These are phyloP conservation scores for Belgica antarctica DNA, from an alignment of 2,888 invertebrate genomes.

Conservation along the genomic window DNA sequence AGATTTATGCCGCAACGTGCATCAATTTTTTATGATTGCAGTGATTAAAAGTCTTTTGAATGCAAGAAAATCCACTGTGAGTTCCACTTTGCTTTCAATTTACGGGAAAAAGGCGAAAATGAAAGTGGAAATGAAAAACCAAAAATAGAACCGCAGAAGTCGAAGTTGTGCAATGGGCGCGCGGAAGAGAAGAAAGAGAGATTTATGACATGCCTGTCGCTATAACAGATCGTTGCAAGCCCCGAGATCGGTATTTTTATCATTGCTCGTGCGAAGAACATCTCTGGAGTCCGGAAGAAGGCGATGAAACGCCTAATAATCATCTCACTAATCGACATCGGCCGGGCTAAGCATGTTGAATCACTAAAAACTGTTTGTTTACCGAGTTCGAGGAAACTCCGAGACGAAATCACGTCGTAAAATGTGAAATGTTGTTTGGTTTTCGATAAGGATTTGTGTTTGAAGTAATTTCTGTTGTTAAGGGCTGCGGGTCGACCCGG, in stretches of 20 bases:
- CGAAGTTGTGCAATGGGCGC: constrained; percentile 7
- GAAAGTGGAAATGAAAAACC: neutral
- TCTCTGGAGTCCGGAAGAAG: too few species aligned
- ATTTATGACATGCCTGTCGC: neutral
- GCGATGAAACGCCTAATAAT: neutral
- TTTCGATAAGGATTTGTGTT: neutral
- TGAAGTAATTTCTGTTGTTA: neutral
- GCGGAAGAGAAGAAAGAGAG: constrained; percentile 2
- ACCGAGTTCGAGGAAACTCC: too few species aligned
- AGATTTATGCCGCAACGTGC: constrained; percentile 20
- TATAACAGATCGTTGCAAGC: neutral
- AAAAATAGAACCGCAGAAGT: neutral
- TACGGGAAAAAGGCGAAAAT: neutral
- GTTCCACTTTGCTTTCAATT: neutral
- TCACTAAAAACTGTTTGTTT: too few species aligned
- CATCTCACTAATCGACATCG: neutral
- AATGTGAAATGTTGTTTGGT: neutral
- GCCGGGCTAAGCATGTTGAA: neutral
- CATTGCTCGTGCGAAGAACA: neutral
- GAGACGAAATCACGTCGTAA: too few species aligned
- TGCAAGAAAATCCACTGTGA: neutral
- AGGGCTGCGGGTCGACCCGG: too few species aligned
- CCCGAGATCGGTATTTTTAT: neutral
- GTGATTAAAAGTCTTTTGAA: too few species aligned
- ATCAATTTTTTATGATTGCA: too few species aligned